phyloP scores from a whole-genome alignment of 2,888 invertebrate species.

The Megamerina dolium region DNA sequence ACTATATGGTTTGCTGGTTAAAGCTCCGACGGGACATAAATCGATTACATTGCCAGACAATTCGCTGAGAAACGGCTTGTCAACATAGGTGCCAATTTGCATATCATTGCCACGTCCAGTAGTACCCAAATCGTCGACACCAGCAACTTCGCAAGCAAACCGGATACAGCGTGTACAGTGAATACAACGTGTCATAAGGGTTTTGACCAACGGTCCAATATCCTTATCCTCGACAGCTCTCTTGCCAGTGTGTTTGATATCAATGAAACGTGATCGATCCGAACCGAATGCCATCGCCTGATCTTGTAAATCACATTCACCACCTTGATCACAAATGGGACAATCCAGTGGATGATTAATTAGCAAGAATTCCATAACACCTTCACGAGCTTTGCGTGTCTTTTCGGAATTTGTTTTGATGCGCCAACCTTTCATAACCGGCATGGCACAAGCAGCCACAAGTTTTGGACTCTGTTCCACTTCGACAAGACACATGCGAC shows the following conservation, averaged over 20 bases:
- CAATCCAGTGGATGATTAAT: slow-evolving; percentile 99
- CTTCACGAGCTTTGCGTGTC: slow-evolving; percentile 69
- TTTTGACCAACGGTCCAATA: slow-evolving; percentile 95
- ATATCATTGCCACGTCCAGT: slow-evolving; percentile 92
- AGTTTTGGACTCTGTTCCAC: slow-evolving; percentile 98
- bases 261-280: slow-evolving; percentile 87
- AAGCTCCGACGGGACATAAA: slow-evolving; percentile 96
- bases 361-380: slow-evolving; percentile 98
- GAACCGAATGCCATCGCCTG: slow-evolving; percentile 99
- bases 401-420: slow-evolving; percentile 96
- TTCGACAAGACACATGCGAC: slow-evolving; percentile 99
- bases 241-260: slow-evolving; percentile 87
- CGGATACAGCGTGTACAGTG: slow-evolving; percentile 97
- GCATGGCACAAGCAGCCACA: slow-evolving; percentile 99
- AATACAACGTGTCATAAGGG: slow-evolving; percentile 98
- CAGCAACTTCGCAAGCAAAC: slow-evolving; percentile 98
- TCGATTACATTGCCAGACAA: slow-evolving; percentile 98
- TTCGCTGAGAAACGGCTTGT: slow-evolving; percentile 95
- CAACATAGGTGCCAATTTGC: slow-evolving; percentile 99
- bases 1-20: slow-evolving; percentile 96
- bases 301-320: slow-evolving; percentile 91
- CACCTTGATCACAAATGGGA: slow-evolving; percentile 98
- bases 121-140: slow-evolving; percentile 93
- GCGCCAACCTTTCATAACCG: slow-evolving; percentile 99
- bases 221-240: slow-evolving; percentile 98